phyloP scores from a whole-genome alignment of 2,797 vertebrate species.

The Lepidocolaptes lacrymiger region DNA sequence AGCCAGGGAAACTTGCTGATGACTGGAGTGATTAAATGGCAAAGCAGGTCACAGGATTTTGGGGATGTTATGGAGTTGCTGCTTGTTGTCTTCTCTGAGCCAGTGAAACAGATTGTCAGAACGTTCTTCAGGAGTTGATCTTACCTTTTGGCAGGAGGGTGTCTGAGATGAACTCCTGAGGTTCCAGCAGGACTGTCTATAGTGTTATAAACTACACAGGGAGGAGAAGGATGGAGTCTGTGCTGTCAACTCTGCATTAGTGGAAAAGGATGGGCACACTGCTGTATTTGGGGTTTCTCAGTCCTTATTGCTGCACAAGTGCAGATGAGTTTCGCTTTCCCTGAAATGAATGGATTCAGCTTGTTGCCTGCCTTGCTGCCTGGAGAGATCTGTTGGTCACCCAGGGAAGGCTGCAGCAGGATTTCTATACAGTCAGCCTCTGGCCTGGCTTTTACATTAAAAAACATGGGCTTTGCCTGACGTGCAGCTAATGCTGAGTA shows the following conservation, averaged over 20 bases:
- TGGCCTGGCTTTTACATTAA: neutral
- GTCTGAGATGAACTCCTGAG: neutral
- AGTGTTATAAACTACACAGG: neutral
- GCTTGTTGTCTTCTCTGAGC: neutral
- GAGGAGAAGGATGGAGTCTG: neutral
- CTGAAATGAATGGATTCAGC: neutral
- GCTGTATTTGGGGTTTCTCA: neutral
- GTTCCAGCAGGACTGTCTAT: neutral
- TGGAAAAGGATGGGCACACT: neutral
- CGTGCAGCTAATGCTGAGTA: neutral
- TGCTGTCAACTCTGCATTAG: neutral
- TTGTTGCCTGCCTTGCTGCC: neutral
- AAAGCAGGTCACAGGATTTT: neutral
- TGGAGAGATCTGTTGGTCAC: neutral
- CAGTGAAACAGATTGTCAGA: neutral
- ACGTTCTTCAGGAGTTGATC: neutral
- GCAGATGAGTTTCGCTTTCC: neutral
- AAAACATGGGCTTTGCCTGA: neutral
- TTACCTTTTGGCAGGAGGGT: neutral
- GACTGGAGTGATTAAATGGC: neutral
- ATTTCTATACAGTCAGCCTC: neutral
- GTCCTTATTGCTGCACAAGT: neutral
- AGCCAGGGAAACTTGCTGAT: neutral
- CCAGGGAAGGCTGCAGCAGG: neutral
- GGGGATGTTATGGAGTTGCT: neutral